phyloP scores from a whole-genome alignment of 2,797 vertebrate species.

The Pteropus rufus region DNA sequence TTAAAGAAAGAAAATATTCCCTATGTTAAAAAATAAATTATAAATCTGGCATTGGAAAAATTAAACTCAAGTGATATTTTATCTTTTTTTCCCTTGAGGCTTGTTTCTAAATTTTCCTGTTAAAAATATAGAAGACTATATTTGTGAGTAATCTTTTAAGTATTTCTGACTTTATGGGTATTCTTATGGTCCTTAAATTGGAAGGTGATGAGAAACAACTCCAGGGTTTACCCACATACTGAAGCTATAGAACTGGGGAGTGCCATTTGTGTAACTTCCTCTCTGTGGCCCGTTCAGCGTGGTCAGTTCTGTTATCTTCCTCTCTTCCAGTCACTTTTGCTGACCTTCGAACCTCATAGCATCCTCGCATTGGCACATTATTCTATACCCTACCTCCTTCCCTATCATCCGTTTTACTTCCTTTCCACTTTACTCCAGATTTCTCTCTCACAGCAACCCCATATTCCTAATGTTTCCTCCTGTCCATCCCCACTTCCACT shows the following conservation, averaged over 20 bases:
- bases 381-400: background rate
- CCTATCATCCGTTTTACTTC: background rate
- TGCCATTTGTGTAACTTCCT: background rate
- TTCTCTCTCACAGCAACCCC: background rate
- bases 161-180: background rate
- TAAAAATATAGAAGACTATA: background rate
- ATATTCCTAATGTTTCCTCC: background rate
- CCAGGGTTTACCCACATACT: background rate
- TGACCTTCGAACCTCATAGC: background rate
- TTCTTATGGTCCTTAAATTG: slow-evolving; percentile 2
- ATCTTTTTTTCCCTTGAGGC: background rate
- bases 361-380: background rate
- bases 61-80: background rate
- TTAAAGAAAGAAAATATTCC: no score
- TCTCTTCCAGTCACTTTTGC: background rate
- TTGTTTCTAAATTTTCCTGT: background rate
- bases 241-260: background rate
- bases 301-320: background rate
- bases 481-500: background rate
- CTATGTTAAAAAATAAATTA: no score
- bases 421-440: background rate
- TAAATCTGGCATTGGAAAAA: no score
- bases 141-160: background rate
- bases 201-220: background rate
- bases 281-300: background rate